Percentiles rank a stretch among this genome's conserved stretches.
Conservation (phyloP, 2,113 vertebrate genomes). For the Chaetops frenatus region DNA sequence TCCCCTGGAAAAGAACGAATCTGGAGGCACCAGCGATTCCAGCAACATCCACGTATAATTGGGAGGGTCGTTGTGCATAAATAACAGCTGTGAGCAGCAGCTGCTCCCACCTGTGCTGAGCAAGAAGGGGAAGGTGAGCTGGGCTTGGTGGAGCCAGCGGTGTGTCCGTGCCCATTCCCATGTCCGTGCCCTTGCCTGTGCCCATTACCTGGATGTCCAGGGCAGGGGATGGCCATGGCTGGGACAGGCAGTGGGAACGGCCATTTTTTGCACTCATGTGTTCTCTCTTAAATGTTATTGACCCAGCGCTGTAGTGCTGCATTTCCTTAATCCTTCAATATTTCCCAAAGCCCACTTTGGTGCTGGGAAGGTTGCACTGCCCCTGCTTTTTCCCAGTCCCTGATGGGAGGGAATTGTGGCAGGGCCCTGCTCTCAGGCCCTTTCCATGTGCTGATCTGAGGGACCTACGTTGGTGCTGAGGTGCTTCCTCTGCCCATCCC, state of each 20-base stretch:
- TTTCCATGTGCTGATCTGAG: neutral
- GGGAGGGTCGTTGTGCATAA: constrained; percentile 49
- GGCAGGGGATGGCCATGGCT: neutral
- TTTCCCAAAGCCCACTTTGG: neutral
- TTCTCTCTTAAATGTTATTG: neutral
- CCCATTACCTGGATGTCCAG: neutral
- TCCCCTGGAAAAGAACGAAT: constrained; percentile 35
- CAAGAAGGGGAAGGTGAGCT: neutral
- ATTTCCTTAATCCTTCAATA: neutral
- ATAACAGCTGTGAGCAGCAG: constrained; percentile 69
- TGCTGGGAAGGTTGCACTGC: neutral
- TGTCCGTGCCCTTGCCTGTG: accelerated
- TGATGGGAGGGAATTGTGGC: neutral
- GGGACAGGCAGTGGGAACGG: neutral
- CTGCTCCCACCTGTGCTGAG: constrained; percentile 37
- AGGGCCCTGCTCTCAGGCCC: neutral
- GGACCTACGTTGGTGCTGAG: accelerated
- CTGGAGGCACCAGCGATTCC: constrained; percentile 13
- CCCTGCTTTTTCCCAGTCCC: neutral
- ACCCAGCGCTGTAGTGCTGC: neutral
- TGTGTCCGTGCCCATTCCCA: accelerated
- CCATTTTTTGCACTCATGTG: accelerated
- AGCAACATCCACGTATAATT: constrained; percentile 42
- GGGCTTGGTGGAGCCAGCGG: accelerated
- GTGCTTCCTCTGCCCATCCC: neutral